These are phyloP conservation scores for Tetragonula clypearis DNA, from an alignment of 1,140 invertebrate genomes.

Conservation along the genomic window DNA sequence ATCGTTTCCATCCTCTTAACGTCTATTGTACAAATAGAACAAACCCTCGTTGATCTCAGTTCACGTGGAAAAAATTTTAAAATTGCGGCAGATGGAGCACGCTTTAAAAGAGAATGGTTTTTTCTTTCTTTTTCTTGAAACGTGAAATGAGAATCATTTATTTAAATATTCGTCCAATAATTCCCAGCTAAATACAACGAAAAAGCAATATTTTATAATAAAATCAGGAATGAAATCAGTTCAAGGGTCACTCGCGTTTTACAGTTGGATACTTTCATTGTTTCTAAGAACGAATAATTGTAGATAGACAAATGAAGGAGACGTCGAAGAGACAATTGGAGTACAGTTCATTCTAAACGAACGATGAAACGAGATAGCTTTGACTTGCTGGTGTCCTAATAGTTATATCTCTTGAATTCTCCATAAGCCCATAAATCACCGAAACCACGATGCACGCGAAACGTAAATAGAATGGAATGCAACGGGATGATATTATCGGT, in stretches of 20 bases:
- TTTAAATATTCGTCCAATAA: too few relatives aligned
- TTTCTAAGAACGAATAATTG: background rate
- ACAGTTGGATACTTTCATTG: background rate
- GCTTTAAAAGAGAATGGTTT: too few relatives aligned
- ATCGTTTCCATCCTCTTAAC: conserved; percentile 5
- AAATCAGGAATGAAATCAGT: too few relatives aligned
- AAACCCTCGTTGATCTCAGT: background rate
- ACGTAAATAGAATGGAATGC: conserved; percentile 39
- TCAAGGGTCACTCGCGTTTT: background rate
- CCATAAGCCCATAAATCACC: conserved; percentile 17
- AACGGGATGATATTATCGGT: conserved; percentile 24
- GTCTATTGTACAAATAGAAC: background rate
- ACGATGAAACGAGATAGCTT: conserved; percentile 8
- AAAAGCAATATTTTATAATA: too few relatives aligned
- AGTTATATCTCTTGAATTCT: background rate
- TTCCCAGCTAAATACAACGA: too few relatives aligned
- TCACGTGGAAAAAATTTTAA: accelerated
- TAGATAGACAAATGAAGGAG: background rate
- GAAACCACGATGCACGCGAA: conserved; percentile 27
- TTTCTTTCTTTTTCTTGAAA: too few relatives aligned
- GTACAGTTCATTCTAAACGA: background rate
- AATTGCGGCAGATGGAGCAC: background rate
- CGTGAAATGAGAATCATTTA: too few relatives aligned
- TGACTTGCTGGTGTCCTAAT: background rate
- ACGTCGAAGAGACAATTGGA: background rate